Conservation (phyloP, 2,888 invertebrate genomes). For the Pherbina coryleti region DNA sequence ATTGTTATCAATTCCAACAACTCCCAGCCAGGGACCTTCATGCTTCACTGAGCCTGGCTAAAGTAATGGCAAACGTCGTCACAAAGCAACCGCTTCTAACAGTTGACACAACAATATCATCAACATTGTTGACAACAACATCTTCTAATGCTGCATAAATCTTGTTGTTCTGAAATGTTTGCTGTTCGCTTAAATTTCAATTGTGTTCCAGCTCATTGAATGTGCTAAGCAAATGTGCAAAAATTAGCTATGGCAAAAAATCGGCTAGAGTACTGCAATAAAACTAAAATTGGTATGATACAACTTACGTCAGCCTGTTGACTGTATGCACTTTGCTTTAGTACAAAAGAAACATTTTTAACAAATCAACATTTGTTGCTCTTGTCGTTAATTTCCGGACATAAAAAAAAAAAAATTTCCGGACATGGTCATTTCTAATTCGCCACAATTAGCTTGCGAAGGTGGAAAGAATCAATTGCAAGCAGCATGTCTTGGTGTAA, state of each 20-base stretch:
- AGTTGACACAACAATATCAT: not conserved
- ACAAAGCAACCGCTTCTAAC: not conserved
- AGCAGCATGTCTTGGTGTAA: no score
- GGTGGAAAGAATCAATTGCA: not conserved
- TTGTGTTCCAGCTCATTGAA: not conserved
- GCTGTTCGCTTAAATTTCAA: not conserved
- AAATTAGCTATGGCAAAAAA: not conserved
- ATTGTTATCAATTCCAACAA: conserved; percentile 30
- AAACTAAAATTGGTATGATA: not conserved
- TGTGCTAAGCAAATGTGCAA: not conserved
- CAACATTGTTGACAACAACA: not conserved
- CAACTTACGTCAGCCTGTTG: not conserved
- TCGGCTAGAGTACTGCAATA: not conserved
- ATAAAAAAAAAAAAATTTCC: no score
- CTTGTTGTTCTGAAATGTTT: not conserved
- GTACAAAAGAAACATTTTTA: not conserved
- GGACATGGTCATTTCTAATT: not conserved
- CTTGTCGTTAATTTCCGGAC: not conserved
- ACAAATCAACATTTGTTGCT: conserved; percentile 3
- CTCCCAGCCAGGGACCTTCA: conserved; percentile 9
- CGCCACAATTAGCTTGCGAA: not conserved
- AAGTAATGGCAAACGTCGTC: not conserved
- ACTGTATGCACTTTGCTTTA: not conserved
- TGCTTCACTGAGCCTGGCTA: not conserved
- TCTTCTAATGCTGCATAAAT: not conserved